A percentile compares a stretch with the other conserved stretches of the same genome.
These are phyloP conservation scores for Nerophis lumbriciformis DNA, from an alignment of 2,113 vertebrate genomes.

Conservation along the genomic window DNA sequence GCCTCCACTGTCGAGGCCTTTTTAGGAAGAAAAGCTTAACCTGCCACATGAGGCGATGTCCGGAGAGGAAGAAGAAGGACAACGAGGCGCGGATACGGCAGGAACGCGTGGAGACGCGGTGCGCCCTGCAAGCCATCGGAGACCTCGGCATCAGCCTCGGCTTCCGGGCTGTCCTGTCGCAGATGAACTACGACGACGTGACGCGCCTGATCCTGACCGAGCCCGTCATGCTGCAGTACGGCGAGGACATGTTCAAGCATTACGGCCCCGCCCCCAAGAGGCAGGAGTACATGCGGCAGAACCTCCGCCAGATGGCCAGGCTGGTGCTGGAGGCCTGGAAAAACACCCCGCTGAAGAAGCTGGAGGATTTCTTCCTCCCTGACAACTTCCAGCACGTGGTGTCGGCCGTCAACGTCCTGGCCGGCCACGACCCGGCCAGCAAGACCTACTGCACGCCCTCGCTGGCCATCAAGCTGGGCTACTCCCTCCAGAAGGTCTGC, in stretches of 20 bases:
- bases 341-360: constrained; percentile 29
- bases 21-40: neutral
- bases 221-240: constrained; percentile 39
- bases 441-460: constrained; percentile 34
- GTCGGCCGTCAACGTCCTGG: constrained; percentile 47
- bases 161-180: constrained; percentile 24
- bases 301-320: constrained; percentile 49
- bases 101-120: constrained; percentile 1
- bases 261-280: constrained; percentile 5
- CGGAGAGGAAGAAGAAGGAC: constrained; percentile 14
- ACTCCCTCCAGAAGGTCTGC: constrained; percentile 52
- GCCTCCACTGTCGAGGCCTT: constrained; percentile 47
- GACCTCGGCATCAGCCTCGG: constrained; percentile 25
- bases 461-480: constrained; percentile 48
- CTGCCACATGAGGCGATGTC: constrained; percentile 43
- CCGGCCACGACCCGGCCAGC: constrained; percentile 38
- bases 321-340: constrained; percentile 50
- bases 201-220: constrained; percentile 40
- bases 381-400: constrained; percentile 48
- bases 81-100: rapidly evolving
- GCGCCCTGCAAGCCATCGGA: constrained; percentile 17
- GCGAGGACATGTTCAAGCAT: constrained; percentile 29
- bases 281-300: constrained; percentile 34
- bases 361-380: constrained; percentile 55
- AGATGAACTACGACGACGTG: constrained; percentile 46